Conservation (phyloP, 2,113 vertebrate species). For the Silurus meridionalis region DNA sequence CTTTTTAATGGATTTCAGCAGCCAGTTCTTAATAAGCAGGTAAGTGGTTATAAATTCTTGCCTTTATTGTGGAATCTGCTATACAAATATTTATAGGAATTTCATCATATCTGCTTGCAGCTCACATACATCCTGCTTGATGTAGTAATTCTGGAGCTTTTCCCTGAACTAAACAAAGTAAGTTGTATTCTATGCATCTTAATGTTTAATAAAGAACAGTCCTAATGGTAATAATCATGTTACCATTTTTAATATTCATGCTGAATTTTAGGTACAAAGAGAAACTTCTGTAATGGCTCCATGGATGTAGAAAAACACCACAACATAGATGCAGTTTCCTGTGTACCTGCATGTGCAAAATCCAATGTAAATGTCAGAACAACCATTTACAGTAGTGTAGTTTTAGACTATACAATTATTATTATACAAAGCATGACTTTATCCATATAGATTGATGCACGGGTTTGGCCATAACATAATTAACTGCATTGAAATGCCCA, state of each 20-base stretch:
- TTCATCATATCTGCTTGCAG: conserved; percentile 66
- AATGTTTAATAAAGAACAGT: background rate
- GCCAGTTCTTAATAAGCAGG: conserved; percentile 96
- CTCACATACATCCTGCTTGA: conserved; percentile 94
- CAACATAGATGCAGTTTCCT: background rate
- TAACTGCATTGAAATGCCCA: background rate
- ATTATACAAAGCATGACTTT: background rate
- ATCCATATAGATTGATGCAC: background rate
- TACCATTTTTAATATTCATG: background rate
- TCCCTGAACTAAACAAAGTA: conserved; percentile 94
- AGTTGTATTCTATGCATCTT: conserved; percentile 17
- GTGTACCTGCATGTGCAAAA: background rate
- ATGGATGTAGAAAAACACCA: conserved; percentile 75
- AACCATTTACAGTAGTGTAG: background rate
- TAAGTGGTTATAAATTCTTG: conserved; percentile 49
- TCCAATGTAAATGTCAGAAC: background rate
- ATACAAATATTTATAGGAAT: background rate
- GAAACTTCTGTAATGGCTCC: conserved; percentile 73
- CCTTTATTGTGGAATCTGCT: background rate
- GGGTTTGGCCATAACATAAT: background rate
- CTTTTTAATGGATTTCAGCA: conserved; percentile 94
- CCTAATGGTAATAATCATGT: background rate
- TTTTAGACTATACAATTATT: background rate
- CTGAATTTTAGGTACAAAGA: conserved; percentile 76
- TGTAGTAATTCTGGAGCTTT: conserved; percentile 88